Evolutionary conservation across 2,888 invertebrate genomes (phyloP), one percentile per base, ranked within the genome.

Genomic region (Pachydiplax longipennis): DNA sequence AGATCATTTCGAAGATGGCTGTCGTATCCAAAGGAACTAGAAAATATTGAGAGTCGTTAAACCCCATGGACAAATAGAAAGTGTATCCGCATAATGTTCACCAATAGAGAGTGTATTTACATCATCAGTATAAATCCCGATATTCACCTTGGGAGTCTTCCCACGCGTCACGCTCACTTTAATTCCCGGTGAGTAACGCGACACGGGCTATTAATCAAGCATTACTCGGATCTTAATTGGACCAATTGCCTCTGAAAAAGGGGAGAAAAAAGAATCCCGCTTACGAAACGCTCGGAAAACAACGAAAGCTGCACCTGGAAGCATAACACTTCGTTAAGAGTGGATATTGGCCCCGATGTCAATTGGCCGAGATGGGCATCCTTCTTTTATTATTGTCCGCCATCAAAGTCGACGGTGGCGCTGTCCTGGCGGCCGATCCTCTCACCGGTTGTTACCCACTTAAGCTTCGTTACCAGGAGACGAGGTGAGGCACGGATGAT

Each of bases 391-490:
- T 65, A 65, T 22, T 65, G 44, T 44, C 53, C 53, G 15, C 25
- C 82, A 25, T 31, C 25, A 10, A 53, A n/a, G 53, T 53, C 25
- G 82, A 31, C 82, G 82, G 53, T 83, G 82, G 82, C 82, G 82
- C 25, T 53, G 53, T 22, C 31, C 31, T 31, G 82, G 25, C 25
- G 82, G 82, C 48, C 25, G 12, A 44, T n/a, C 53, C 25, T 1
- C 58, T 12, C 83, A 83, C 83, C 83, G 83, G 83, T 83, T 83
- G 58, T 83, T 83, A 83, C 58, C 58, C 83, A 83, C 83, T 83
- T 58, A 83, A 83, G 83, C 53, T 83, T 83, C 83, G 83, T 83
- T 83, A 83, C 53, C 53, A 35, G 22, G 83, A 35, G 53, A 58
- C 53, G 65, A 22, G 65, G 65, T 22, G 65, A 22, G 22, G 44